These are phyloP conservation scores for Mactromeris polynyma DNA, from an alignment of 2,888 invertebrate genomes.

Conservation along the genomic window DNA sequence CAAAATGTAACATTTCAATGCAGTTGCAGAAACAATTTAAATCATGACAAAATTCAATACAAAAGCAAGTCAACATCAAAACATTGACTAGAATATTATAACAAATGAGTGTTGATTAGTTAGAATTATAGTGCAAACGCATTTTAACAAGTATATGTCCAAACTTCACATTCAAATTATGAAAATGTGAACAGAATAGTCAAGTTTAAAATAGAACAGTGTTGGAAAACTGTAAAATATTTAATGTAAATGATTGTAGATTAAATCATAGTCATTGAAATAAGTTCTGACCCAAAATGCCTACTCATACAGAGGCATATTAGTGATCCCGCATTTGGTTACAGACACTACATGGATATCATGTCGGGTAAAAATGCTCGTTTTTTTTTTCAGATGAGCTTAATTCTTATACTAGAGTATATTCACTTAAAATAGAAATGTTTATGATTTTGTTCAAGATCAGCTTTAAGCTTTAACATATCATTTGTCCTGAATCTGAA, in stretches of 20 bases:
- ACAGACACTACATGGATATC: slow-evolving; percentile 33
- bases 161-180: background rate
- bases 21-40: slow-evolving; percentile 12
- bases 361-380: slow-evolving; percentile 41
- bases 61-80: slow-evolving; percentile 12
- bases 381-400: no score
- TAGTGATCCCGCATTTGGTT: background rate
- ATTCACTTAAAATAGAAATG: no score
- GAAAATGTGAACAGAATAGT: background rate
- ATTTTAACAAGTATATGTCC: background rate
- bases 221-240: background rate
- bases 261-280: background rate
- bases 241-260: background rate
- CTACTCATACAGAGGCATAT: background rate
- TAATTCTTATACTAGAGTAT: no score
- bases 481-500: slow-evolving; percentile 37
- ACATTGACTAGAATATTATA: slow-evolving; percentile 20
- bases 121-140: background rate
- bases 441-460: slow-evolving; percentile 39
- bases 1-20: background rate
- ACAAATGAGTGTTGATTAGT: background rate
- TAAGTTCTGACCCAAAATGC: background rate
- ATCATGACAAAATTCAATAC: slow-evolving; percentile 22
- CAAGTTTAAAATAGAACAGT: background rate
- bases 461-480: slow-evolving; percentile 23